Evolutionary conservation across 1,140 invertebrate genomes (phyloP), one percentile per base, ranked within the genome.

Genomic region (Drosophila ironensis): DNA sequence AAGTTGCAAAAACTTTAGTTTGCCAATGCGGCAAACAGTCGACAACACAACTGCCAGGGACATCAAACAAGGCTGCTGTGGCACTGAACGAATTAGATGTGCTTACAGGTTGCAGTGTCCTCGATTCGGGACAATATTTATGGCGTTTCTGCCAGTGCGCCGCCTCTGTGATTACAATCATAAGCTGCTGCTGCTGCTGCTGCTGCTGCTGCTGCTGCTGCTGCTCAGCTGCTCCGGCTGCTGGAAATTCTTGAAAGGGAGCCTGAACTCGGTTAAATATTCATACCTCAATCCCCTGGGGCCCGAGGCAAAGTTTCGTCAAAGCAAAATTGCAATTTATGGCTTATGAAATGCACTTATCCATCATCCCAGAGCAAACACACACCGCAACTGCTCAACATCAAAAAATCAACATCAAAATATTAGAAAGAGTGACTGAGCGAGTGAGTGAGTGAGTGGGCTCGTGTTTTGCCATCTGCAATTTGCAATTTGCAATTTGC

Each of bases 301-400:
- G 5, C 20, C 28, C 24, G 24, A 22, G 25, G n/a, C 33, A 46
- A 67, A 52, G 48, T 68, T 67, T 52, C 48, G 35, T 41, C 61
- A 66, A 67, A 53, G 41, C 25, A 67, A 67, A 68, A 54, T 40
- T 53, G 63, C 63, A 68, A 45, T 67, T 67, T 53, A 67, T 67
- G 63, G 60, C 47, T 66, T 42, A 28, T 40, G 64, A 68, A 67
- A 66, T 66, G 57, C 61, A 66, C 42, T 47, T 60, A 38, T 12
- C 28, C 20, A 17, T 30, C 20, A 37, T 17, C 35, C 16, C 35
- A 24, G 4, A 22, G 1, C 14, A n/a, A 33, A 33, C 14, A 16
- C 16, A 11, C 3, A 25, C n/a, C 7, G 40, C 14, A 11, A 28
- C 14, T 8, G 9, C 28, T n/a, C n/a, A n/a, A 35, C 11, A 14